Base-by-base conservation (phyloP, 2,888 invertebrate species). In the Nomada ferruginata region DNA sequence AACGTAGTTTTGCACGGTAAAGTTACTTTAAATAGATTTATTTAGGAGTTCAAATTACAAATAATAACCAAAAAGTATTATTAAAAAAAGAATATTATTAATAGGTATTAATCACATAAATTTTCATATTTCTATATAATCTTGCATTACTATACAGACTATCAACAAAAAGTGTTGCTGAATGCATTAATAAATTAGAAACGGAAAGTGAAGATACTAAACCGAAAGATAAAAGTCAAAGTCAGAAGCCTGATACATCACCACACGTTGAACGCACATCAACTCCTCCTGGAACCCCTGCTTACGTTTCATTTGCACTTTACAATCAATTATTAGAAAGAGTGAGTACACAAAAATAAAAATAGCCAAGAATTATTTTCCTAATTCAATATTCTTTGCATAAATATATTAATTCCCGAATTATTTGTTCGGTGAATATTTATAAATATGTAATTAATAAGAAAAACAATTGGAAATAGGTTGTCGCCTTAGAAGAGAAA, bases 281-380 rank as follows among this genome's bases (percentile, higher is more conserved):
- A 47, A 71, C 74, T 42, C 75, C 85, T 42, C 77, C 88, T 63
- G 87, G 87, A 73, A 87, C 90, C 69, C 89, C 92, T 65, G 91
- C 50, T 52, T 71, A 90, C 79, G 93, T 94, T 79, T 92, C 93
- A 60, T 93, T 93, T 87, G 90, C 91, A 71, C 88, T 93, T 75
- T 94, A 92, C 84, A 92, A 87, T 87, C 92, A 93, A 85, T 87
- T 93, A 61, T 82, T 93, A 78, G 92, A 93, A 80, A 92, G 92
- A 91, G 93, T 93, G 85, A 89, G 85, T 47, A 11, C 86, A 73
- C 65, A 57, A 10, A 60, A 59, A 66, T 2, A 55, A 13, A 44
- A 42, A 64, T 76, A 68, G 5, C 13, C 15, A 42, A 20, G 42
- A 53, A 36, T 26, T 65, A 53, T 26, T 71, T 59, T n/a, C 18